Base-by-base conservation (phyloP, 30 jellyfish, hydroid and myxozoan species). In the Hydractinia symbiolongicarpus region DNA sequence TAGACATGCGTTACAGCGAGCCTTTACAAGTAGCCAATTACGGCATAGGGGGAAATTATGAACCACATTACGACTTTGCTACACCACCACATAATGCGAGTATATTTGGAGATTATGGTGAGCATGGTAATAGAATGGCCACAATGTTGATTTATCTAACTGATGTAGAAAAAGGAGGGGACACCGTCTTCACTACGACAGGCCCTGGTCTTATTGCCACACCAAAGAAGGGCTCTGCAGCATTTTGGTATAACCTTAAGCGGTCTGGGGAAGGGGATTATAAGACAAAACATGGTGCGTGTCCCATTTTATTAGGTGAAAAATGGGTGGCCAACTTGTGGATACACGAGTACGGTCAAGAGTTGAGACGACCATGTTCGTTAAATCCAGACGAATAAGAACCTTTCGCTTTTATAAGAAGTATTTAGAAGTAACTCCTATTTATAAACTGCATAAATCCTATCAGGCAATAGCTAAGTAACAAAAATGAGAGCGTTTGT, bases 341-440 rank as follows among this genome's bases (percentile, higher is more conserved):
- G 86, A 78, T 78, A 7, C 86, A 78, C 81, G 86, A 78, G 61
- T 61, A 54, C 61, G 86, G 82, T 0, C 86, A 55, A 78, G 86
- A 78, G 52, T 30, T 60, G 5, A 78, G 56, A 51, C 76, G 30
- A 9, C 81, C 81, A 7, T 78, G 86, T 78, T 78, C 86, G 8
- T 61, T 78, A 49, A 20, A 54, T 30, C 86, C 86, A 20, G 81
- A 78, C 20, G 83, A 54, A 78, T 73, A 73, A 73, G 2, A 58
- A 58, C 44, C 44, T 30, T 30, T 30, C 44, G 44, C 44, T 30
- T 30, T 30, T 30, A 30, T 30, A 30, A 30, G 44, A 30, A 30
- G 44, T 30, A 30, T 30, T 30, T 30, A 30, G 44, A 30, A 30
- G 44, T 30, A 30, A 30, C 44, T 30, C 44, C 44, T 30, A 30